phyloP scores from a whole-genome alignment of 2,888 invertebrate species.

The Chrysopilus asiliformis region DNA sequence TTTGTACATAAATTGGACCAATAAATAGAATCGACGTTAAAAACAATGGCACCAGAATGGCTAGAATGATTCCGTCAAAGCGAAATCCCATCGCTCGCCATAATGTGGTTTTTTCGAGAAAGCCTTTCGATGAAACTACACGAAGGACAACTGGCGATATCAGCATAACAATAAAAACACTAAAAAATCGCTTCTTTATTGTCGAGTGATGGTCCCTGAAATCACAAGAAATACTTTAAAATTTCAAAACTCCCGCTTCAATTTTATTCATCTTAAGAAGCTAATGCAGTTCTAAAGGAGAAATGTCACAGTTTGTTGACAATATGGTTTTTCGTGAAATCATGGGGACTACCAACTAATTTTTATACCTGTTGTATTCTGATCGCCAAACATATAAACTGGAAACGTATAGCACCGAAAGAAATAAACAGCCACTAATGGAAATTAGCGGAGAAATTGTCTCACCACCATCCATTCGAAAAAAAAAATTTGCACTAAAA shows the following conservation, averaged over 20 bases:
- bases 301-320: constrained; percentile 2
- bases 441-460: constrained; percentile 46
- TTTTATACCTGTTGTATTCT: constrained; percentile 55
- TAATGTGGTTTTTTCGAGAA: constrained; percentile 47
- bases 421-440: constrained; percentile 57
- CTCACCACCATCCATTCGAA: constrained; percentile 2
- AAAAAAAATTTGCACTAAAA: too few species aligned
- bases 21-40: constrained; percentile 69
- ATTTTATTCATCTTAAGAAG: too few species aligned
- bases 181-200: constrained; percentile 75
- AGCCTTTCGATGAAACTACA: constrained; percentile 50
- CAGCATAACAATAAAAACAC: constrained; percentile 69
- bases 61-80: constrained; percentile 56
- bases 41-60: constrained; percentile 57
- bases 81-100: constrained; percentile 64
- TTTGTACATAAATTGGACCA: constrained; percentile 68
- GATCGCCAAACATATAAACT: constrained; percentile 81
- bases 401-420: constrained; percentile 69
- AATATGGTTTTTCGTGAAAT: too few species aligned
- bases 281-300: constrained; percentile 2
- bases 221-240: constrained; percentile 7
- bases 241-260: not conserved
- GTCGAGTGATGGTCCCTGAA: constrained; percentile 78
- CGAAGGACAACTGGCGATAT: constrained; percentile 67
- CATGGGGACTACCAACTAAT: too few species aligned